Percentiles rank a stretch among this genome's conserved stretches.
These are phyloP conservation scores for Drosophila tsacasi DNA, from an alignment of 1,140 invertebrate species.

Conservation along the genomic window DNA sequence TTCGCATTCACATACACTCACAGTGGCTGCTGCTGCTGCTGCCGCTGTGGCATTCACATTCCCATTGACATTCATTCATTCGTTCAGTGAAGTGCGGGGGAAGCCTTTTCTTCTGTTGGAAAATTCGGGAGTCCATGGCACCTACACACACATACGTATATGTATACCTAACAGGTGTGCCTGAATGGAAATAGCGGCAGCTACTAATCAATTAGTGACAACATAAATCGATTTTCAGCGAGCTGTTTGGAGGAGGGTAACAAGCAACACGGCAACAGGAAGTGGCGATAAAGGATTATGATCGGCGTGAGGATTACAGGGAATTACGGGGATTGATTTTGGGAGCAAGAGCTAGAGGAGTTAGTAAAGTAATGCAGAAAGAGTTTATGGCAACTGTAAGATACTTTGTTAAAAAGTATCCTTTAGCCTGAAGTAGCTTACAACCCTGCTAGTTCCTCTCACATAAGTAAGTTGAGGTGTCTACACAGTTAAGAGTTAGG, in stretches of 20 bases:
- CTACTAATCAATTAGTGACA: conserved; percentile 58
- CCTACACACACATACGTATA: not conserved
- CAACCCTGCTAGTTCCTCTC: not conserved
- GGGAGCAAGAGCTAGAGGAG: not conserved
- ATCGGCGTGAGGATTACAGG: conserved; percentile 12
- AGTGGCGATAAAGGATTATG: conserved; percentile 3
- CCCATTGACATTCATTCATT: conserved; percentile 50
- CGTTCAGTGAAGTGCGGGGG: not conserved
- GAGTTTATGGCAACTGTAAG: not conserved
- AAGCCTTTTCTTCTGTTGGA: conserved; percentile 48
- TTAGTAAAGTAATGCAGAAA: not conserved
- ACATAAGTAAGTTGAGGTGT: too few species aligned
- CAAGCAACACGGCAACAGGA: conserved; percentile 8
- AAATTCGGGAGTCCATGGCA: conserved; percentile 23
- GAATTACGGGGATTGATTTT: not conserved
- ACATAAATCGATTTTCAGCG: conserved; percentile 39
- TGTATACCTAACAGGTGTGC: conserved; percentile 60
- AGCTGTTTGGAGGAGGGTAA: conserved; percentile 5
- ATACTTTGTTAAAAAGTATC: too few species aligned
- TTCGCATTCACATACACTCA: conserved; percentile 36
- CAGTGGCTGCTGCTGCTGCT: not conserved
- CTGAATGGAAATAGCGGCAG: conserved; percentile 13
- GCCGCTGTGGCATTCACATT: conserved; percentile 50
- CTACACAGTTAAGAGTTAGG: too few species aligned
- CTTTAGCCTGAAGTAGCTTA: not conserved